Evolutionary conservation across 30 jellyfish, hydroid and myxozoan species (phyloP).

Genomic region (Aurelia aurita): DNA sequence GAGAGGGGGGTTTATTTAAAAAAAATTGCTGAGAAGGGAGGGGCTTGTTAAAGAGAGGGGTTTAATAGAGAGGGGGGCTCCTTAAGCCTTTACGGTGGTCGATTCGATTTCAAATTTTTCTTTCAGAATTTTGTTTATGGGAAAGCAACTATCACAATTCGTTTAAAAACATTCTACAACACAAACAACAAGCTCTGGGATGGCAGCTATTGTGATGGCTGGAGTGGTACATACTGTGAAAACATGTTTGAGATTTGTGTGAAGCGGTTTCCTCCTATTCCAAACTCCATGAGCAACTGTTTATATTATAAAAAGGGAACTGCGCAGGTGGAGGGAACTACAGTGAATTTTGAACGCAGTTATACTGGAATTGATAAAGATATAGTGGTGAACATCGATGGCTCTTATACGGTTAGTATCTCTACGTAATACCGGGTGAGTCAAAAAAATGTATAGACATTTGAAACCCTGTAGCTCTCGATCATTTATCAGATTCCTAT

Average conservation of each 20-base stretch:
- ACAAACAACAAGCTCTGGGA: slow-evolving; percentile 39
- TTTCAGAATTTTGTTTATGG: neutral
- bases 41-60: too few species aligned
- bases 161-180: slow-evolving; percentile 25
- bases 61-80: too few species aligned
- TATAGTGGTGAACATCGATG: slow-evolving; percentile 24
- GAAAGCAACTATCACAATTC: slow-evolving; percentile 16
- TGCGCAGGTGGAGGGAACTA: slow-evolving; percentile 1
- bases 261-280: slow-evolving; percentile 49
- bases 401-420: slow-evolving; percentile 35
- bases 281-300: slow-evolving; percentile 40
- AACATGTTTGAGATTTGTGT: slow-evolving; percentile 52
- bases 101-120: neutral
- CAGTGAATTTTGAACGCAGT: slow-evolving; percentile 38
- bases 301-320: slow-evolving; percentile 37
- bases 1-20: too few species aligned
- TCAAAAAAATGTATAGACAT: too few species aligned
- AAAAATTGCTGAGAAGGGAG: too few species aligned
- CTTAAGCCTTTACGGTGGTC: too few species aligned
- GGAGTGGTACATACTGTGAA: slow-evolving; percentile 38
- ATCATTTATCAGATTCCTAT: too few species aligned
- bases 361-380: slow-evolving; percentile 47
- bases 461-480: too few species aligned
- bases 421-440: neutral
- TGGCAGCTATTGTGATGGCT: slow-evolving; percentile 38